Evolutionary conservation across 2,113 vertebrate species (phyloP), one percentile per base, ranked within the genome.

Genomic region (Fulica atra): DNA sequence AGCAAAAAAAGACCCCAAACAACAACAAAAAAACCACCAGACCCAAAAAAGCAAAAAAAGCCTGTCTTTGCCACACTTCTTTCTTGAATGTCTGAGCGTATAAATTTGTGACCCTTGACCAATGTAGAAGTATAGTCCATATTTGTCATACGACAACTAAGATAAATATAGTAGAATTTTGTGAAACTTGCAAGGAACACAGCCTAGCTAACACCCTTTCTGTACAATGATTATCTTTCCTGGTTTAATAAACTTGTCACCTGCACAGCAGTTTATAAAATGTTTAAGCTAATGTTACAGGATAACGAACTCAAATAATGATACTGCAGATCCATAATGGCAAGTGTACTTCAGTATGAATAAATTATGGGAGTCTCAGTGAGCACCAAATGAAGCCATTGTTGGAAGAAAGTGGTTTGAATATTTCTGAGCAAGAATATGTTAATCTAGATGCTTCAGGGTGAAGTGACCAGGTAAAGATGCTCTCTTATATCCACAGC

Each of bases 211-310:
- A 57, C 0, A 4, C 16, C 76, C 33, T 86, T 83, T 61, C 68
- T 69, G n/a, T 80, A 54, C 54, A 63, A 71, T 0, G 0, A 56
- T 95, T 94, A 88, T 92, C 60, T 93, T 93, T 70, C 59, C 84
- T 42, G n/a, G 71, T 92, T 97, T 97, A 97, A 97, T 96, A 96
- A 97, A 92, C 57, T 65, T 97, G 97, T 95, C 96, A 96, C n/a
- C 68, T 91, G 59, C 95, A 92, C 95, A 97, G 95, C 88, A 94
- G 95, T 96, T 97, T 92, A 96, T 96, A 72, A 97, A 97, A 97
- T 97, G 95, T 94, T 96, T 96, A 91, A 78, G 81, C 66, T 80
- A 92, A 69, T 89, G 86, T 88, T 96, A 76, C 69, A 86, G 48
- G 61, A 88, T 83, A 92, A 88, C 68, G 77, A 86, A 81, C 44